Evolutionary conservation across 1,140 invertebrate genomes (phyloP), one percentile per base, ranked within the genome.

Genomic region (Drosophila lini): DNA sequence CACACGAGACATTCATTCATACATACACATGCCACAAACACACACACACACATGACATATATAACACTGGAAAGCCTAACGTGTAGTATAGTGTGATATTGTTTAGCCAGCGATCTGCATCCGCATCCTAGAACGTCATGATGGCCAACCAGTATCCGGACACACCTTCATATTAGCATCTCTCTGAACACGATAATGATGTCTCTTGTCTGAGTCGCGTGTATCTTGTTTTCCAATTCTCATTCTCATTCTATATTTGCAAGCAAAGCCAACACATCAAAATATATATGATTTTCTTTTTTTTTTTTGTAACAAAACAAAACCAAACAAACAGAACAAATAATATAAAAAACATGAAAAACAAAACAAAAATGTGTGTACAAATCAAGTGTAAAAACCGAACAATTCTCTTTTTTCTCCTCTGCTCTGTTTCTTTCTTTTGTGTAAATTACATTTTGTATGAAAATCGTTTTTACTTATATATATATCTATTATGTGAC

Each of bases 341-440:
- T 42, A 67, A 41, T 40, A 63, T 57, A 56, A 55, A 52, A 76
- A 50, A 53, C 47, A 61, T 25, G 45, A 63, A 78, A 78, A 84
- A 83, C 74, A 75, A 60, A 83, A 57, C 40, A 64, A 78, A 78
- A 89, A 89, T 89, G 78, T 89, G 78, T 90, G 83, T 88, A 88
- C 82, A 88, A 86, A 88, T 71, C 70, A 88, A 78, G 71, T 86
- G 82, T 86, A 86, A 86, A 86, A 86, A 80, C 64, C 70, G 82
- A 89, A 84, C 77, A 89, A 89, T 81, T 89, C 84, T 89, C 84
- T 89, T 89, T 80, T 88, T 89, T 89, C 84, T 89, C 84, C 84
- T 89, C 84, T 89, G 81, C 84, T 89, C 84, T 89, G 84, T 89
- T 89, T 89, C 84, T 89, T 89, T 89, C 80, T 89, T 89, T 84